A percentile compares a stretch with the other conserved stretches of the same genome.
Evolutionary conservation across 2,888 invertebrate genomes (phyloP).

Genomic region (Agrotis puta): DNA sequence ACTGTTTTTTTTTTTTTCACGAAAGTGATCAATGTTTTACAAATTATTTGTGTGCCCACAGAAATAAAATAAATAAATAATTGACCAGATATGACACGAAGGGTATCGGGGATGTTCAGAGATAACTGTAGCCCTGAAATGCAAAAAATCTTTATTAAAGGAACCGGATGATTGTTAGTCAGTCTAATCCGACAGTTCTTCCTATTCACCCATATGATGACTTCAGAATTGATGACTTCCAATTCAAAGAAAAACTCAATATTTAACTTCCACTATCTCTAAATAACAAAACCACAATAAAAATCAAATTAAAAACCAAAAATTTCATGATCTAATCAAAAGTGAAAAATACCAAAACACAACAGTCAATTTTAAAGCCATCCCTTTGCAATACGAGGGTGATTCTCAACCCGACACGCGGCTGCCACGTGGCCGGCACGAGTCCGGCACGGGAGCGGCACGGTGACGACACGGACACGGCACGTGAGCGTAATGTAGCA

Average conservation of each 20-base stretch:
- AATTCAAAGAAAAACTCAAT: too few species aligned
- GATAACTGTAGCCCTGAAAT: too few species aligned
- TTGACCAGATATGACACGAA: too few species aligned
- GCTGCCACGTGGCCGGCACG: constrained; percentile 46
- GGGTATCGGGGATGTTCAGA: neutral
- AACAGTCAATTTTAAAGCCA: constrained; percentile 67
- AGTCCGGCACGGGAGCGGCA: constrained; percentile 52
- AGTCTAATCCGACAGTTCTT: too few species aligned
- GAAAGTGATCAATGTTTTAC: too few species aligned
- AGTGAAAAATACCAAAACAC: constrained; percentile 66
- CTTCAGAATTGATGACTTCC: too few species aligned
- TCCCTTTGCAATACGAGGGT: constrained; percentile 76
- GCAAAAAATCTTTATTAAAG: too few species aligned
- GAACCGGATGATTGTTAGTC: too few species aligned
- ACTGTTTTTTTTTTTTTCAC: too few species aligned
- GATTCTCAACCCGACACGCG: constrained; percentile 59
- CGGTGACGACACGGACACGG: constrained; percentile 71
- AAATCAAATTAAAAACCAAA: constrained; percentile 53
- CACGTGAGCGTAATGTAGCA: constrained; percentile 76
- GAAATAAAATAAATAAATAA: too few species aligned
- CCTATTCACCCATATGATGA: too few species aligned
- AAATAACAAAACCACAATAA: neutral
- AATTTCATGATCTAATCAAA: constrained; percentile 54
- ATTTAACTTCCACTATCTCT: neutral
- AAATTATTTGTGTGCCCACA: too few species aligned